A percentile compares a stretch with the other conserved stretches of the same genome.
These are phyloP conservation scores for Otolemur garnettii DNA, from an alignment of 2,113 vertebrate genomes.

Conservation along the genomic window DNA sequence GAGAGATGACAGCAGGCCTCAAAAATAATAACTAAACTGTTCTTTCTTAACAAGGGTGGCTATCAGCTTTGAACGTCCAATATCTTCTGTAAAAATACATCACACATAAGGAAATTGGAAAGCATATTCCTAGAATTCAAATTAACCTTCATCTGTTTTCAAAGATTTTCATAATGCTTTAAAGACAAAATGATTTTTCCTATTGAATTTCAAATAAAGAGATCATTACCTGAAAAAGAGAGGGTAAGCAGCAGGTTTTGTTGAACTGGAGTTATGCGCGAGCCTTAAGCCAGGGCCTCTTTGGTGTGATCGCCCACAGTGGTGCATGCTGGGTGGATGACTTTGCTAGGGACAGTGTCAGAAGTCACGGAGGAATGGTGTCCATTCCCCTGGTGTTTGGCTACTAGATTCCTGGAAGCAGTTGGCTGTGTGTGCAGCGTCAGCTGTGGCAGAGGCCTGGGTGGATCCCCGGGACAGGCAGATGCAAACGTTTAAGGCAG, in stretches of 20 bases:
- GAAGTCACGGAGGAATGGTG: background rate
- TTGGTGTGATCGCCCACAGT: background rate
- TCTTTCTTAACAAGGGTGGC: conserved; percentile 47
- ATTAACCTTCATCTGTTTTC: conserved; percentile 42
- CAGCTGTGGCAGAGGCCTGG: background rate
- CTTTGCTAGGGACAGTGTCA: background rate
- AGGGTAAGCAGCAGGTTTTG: background rate
- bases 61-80: conserved; percentile 55
- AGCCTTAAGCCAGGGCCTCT: background rate
- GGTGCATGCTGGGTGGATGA: background rate
- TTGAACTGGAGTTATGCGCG: background rate
- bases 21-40: conserved; percentile 61
- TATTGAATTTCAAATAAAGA: conserved; percentile 62
- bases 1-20: conserved; percentile 64
- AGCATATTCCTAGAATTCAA: conserved; percentile 73
- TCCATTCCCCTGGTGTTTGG: background rate
- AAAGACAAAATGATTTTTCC: conserved; percentile 21
- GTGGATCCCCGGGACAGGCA: background rate
- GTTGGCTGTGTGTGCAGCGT: rapidly evolving
- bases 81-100: conserved; percentile 59
- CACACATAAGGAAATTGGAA: conserved; percentile 36
- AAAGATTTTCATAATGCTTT: conserved; percentile 23
- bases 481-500: background rate
- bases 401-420: background rate
- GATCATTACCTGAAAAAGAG: background rate